Evolutionary conservation across 2,113 vertebrate species (phyloP).

Genomic region (Barbus barbus): DNA sequence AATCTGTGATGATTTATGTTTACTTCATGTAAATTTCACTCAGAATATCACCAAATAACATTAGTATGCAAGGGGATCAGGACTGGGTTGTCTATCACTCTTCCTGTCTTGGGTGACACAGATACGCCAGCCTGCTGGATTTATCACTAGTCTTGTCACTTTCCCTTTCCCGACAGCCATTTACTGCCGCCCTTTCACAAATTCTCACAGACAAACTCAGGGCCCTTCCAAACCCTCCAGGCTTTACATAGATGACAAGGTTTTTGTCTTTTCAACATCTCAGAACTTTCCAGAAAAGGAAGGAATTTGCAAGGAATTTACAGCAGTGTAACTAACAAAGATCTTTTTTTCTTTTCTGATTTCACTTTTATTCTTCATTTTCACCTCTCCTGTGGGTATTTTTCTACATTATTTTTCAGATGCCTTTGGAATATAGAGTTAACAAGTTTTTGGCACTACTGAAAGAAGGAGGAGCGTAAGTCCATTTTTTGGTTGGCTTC

Average conservation of each 20-base stretch:
- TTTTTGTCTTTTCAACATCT: slow-evolving; percentile 16
- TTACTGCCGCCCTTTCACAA: slow-evolving; percentile 23
- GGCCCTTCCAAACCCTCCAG: slow-evolving; percentile 1
- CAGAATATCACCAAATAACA: background rate
- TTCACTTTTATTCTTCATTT: background rate
- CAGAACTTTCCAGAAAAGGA: slow-evolving; percentile 17
- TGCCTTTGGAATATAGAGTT: slow-evolving; percentile 87
- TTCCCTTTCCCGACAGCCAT: slow-evolving; percentile 1
- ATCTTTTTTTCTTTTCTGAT: background rate
- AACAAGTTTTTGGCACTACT: slow-evolving; percentile 92
- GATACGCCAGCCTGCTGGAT: slow-evolving; percentile 16
- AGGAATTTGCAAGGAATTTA: background rate
- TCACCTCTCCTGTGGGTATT: background rate
- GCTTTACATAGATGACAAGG: slow-evolving; percentile 10
- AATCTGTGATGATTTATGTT: background rate
- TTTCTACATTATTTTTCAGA: slow-evolving; percentile 71
- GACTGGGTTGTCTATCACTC: background rate
- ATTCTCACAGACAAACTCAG: slow-evolving; percentile 8
- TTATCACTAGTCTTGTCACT: slow-evolving; percentile 47
- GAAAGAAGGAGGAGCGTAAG: slow-evolving; percentile 90
- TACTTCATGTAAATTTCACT: background rate
- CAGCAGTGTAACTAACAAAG: background rate
- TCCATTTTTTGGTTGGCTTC: slow-evolving; percentile 52
- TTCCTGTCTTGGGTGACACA: background rate
- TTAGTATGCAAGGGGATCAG: background rate